Base-by-base conservation (phyloP, 2,888 invertebrate species). In the Noctuana brunneofusca region DNA sequence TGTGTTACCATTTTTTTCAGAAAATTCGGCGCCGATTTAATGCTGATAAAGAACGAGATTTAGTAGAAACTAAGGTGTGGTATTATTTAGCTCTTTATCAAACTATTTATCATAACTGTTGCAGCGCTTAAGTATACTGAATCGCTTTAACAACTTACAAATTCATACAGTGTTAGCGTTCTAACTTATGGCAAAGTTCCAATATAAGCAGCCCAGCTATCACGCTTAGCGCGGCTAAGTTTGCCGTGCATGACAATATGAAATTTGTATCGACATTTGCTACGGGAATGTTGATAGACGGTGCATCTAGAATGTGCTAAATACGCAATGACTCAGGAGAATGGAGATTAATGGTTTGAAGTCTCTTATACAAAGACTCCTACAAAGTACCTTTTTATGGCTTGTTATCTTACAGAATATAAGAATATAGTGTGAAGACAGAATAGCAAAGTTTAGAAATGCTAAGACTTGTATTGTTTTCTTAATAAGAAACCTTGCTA, bases 161-260 rank as follows among this genome's bases (percentile, higher is more conserved):
- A 52, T 35, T 35, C 35, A 32, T 53, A 35, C 12, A 30, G 22
- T 35, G 53, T 53, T 53, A 53, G 53, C 53, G n/a, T 53, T 52
- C 53, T 35, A 53, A 53, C 32, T 35, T n/a, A 53, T 35, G 53
- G 35, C 53, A 53, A 53, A 35, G 53, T 53, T 53, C 53, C 53
- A 53, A 16, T 52, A 52, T 53, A 35, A 35, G 53, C 35, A 35
- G 27, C 32, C 27, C 18, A 53, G 35, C 35, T 22, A 53, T 52
- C 35, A 35, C 20, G 53, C 35, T 53, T 53, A 53, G 53, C 20
- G 53, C 16, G 35, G 53, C 12, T 53, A 35, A 53, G 20, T 53
- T 53, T 35, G 52, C 18, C 30, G 20, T 53, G 49, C 49, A 49
- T 49, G 27, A 27, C 27, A 49, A 49, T 49, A 22, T 49, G 49